Percentiles rank a stretch among this genome's conserved stretches.
Evolutionary conservation across 2,888 invertebrate genomes (phyloP).

Genomic region (Lithodes maja): DNA sequence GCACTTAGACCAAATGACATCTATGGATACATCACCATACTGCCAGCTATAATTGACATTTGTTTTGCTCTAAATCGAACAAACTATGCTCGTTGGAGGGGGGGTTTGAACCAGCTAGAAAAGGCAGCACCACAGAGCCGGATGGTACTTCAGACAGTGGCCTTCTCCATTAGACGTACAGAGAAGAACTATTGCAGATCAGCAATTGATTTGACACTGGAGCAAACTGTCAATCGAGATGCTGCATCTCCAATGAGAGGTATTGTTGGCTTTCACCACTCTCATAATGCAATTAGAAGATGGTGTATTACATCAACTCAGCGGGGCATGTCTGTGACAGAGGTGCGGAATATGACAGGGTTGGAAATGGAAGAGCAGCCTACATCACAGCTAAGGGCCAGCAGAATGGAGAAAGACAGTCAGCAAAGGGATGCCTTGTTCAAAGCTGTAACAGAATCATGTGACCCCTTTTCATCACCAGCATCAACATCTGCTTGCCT

Average conservation of each 20-base stretch:
- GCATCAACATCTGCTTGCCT: background rate
- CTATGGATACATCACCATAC: background rate
- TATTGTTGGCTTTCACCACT: constrained; percentile 25
- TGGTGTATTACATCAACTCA: background rate
- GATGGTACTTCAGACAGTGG: background rate
- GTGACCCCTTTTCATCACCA: background rate
- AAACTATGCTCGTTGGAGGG: background rate
- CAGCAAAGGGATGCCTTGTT: background rate
- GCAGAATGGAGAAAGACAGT: background rate
- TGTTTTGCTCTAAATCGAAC: background rate
- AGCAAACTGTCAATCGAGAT: constrained; percentile 7
- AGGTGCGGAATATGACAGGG: background rate
- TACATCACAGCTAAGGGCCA: background rate
- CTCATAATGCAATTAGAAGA: background rate
- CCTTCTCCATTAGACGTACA: background rate
- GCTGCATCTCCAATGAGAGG: constrained; percentile 28
- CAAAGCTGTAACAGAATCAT: constrained; percentile 9
- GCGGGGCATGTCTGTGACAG: background rate
- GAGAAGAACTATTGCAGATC: background rate
- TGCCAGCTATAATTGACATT: background rate
- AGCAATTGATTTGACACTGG: background rate
- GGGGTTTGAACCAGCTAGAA: background rate
- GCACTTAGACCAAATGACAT: background rate
- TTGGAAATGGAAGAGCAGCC: background rate
- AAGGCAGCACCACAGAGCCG: background rate